Evolutionary conservation across 1,140 invertebrate species (phyloP).

Genomic region (Cepaea nemoralis): DNA sequence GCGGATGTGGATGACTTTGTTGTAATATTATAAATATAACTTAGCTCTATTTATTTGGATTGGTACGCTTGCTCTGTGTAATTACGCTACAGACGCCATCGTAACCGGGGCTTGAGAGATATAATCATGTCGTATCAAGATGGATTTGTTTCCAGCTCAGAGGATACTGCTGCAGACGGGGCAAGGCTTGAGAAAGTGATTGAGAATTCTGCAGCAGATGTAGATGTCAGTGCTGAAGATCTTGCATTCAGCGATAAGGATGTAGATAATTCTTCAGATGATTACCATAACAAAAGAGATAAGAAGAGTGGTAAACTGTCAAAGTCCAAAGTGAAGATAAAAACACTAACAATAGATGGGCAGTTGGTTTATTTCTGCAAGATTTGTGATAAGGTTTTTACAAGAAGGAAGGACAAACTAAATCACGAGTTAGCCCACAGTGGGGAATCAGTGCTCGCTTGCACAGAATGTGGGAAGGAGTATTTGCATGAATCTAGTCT

Average conservation of each 20-base stretch:
- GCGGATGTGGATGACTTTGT: too few relatives aligned
- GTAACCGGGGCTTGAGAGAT: too few relatives aligned
- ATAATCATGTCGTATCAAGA: background rate
- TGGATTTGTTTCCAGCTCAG: background rate
- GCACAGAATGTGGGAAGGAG: slow-evolving; percentile 39
- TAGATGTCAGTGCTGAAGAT: background rate
- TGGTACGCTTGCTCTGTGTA: too few relatives aligned
- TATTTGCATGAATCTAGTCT: slow-evolving; percentile 39
- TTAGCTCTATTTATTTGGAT: too few relatives aligned
- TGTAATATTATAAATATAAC: too few relatives aligned
- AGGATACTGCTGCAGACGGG: background rate
- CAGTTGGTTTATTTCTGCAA: slow-evolving; percentile 40
- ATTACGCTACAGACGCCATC: too few relatives aligned
- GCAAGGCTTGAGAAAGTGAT: background rate
- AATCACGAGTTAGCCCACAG: slow-evolving; percentile 40
- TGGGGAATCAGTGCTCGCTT: slow-evolving; percentile 22
- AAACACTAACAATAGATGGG: slow-evolving; percentile 39
- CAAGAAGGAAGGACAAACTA: slow-evolving; percentile 38
- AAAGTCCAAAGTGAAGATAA: slow-evolving; percentile 39
- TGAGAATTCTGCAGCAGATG: background rate
- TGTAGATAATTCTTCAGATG: background rate
- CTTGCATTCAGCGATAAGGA: background rate
- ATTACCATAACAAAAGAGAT: background rate
- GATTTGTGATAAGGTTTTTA: slow-evolving; percentile 44
- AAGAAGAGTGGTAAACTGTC: slow-evolving; percentile 15